These are phyloP conservation scores for Myioborus melanocephalus DNA, from an alignment of 2,797 vertebrate species.

Conservation along the genomic window DNA sequence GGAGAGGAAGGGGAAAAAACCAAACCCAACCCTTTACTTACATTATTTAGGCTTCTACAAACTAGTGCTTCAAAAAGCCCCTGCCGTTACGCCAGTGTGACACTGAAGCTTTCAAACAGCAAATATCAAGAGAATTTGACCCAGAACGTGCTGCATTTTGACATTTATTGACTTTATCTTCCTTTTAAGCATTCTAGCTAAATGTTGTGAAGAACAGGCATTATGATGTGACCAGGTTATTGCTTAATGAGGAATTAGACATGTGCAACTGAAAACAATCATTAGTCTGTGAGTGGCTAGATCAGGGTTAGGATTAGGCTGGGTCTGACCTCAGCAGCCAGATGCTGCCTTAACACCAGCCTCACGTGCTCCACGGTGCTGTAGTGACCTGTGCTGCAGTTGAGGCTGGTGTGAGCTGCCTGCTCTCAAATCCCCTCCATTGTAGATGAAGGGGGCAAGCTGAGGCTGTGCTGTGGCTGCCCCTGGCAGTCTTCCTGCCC, in stretches of 20 bases:
- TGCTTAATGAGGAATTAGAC: not conserved
- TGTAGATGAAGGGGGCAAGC: not conserved
- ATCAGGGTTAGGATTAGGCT: not conserved
- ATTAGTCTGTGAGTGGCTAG: not conserved
- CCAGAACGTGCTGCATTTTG: not conserved
- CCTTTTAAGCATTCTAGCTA: not conserved
- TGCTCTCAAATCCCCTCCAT: not conserved
- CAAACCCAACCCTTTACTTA: not conserved
- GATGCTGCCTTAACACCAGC: not conserved
- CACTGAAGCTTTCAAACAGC: not conserved
- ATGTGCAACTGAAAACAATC: not conserved
- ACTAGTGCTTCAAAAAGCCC: not conserved
- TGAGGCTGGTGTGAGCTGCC: not conserved
- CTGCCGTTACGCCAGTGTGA: not conserved
- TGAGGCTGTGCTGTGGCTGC: not conserved
- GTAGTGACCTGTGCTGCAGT: fast-evolving
- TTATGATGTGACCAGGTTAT: not conserved
- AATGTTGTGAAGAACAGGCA: not conserved
- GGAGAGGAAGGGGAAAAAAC: not conserved
- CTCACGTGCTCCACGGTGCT: not conserved
- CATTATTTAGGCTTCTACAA: not conserved
- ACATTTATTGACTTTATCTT: not conserved
- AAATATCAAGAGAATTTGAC: not conserved
- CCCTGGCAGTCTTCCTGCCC: not conserved
- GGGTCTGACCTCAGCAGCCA: not conserved